phyloP scores from a whole-genome alignment of 2,113 vertebrate species.

The Ahaetulla prasina region DNA sequence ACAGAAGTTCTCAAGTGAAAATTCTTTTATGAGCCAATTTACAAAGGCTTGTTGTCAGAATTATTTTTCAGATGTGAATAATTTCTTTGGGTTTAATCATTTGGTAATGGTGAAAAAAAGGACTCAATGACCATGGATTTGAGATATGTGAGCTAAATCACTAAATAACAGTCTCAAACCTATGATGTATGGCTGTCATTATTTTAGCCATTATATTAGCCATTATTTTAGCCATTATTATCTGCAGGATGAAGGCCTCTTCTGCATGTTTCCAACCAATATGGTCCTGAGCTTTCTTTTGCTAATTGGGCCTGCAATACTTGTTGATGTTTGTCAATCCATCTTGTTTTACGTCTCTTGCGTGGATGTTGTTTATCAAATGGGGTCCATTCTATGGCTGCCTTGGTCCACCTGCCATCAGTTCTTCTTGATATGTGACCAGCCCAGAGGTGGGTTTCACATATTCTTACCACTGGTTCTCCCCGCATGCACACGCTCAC shows the following conservation, averaged over 20 bases:
- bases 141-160: not conserved
- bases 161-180: not conserved
- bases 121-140: not conserved
- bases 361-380: not conserved
- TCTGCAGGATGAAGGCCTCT: not conserved
- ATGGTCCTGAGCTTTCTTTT: not conserved
- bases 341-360: not conserved
- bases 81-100: conserved; percentile 11
- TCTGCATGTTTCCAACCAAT: not conserved
- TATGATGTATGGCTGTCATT: not conserved
- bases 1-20: conserved; percentile 8
- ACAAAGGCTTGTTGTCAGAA: not conserved
- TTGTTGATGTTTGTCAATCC: not conserved
- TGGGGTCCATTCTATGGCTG: not conserved
- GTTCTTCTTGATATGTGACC: not conserved
- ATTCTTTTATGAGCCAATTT: not conserved
- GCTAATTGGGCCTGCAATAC: not conserved
- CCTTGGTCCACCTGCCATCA: not conserved
- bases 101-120: not conserved
- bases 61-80: not conserved
- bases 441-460: not conserved
- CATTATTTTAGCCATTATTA: not conserved
- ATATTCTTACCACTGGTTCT: no score
- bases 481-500: no score
- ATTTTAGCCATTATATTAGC: not conserved